A percentile compares a stretch with the other conserved stretches of the same genome.
phyloP scores from a whole-genome alignment of 1,140 invertebrate species.

The Leptinotarsa undecemlineata region DNA sequence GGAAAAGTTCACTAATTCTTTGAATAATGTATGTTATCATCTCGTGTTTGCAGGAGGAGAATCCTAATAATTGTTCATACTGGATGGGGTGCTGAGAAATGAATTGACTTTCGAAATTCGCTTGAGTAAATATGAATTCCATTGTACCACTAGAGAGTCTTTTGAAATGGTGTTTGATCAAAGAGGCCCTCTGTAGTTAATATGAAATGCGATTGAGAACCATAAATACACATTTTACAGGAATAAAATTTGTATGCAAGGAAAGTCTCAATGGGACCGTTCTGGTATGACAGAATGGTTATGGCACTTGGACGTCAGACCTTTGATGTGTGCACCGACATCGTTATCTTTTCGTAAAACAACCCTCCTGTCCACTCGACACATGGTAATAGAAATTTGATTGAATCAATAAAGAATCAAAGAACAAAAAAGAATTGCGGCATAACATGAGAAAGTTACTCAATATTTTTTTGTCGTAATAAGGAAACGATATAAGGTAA shows the following conservation, averaged over 20 bases:
- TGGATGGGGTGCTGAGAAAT: slow-evolving; percentile 29
- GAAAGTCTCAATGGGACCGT: not conserved
- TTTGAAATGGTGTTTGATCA: not conserved
- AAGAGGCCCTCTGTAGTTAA: too few relatives aligned
- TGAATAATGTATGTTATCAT: too few relatives aligned
- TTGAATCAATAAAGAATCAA: slow-evolving; percentile 7
- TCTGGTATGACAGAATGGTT: not conserved
- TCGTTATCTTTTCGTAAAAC: slow-evolving; percentile 32
- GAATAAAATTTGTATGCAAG: not conserved
- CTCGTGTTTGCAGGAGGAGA: slow-evolving; percentile 16
- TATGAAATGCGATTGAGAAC: not conserved
- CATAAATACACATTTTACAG: not conserved
- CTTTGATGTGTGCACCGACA: slow-evolving; percentile 33
- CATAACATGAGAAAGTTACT: too few relatives aligned
- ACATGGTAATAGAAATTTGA: slow-evolving; percentile 28
- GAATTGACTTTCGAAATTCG: slow-evolving; percentile 37
- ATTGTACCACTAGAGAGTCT: slow-evolving; percentile 32
- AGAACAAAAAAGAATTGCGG: not conserved
- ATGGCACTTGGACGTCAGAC: slow-evolving; percentile 34
- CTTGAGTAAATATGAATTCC: slow-evolving; percentile 39
- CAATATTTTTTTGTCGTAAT: too few relatives aligned
- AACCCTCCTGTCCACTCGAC: slow-evolving; percentile 26
- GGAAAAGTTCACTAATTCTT: not conserved
- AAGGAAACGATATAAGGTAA: too few relatives aligned
- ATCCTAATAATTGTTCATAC: slow-evolving; percentile 35